These are phyloP conservation scores for Synergus umbraculus DNA, from an alignment of 2,888 invertebrate species.

Conservation along the genomic window DNA sequence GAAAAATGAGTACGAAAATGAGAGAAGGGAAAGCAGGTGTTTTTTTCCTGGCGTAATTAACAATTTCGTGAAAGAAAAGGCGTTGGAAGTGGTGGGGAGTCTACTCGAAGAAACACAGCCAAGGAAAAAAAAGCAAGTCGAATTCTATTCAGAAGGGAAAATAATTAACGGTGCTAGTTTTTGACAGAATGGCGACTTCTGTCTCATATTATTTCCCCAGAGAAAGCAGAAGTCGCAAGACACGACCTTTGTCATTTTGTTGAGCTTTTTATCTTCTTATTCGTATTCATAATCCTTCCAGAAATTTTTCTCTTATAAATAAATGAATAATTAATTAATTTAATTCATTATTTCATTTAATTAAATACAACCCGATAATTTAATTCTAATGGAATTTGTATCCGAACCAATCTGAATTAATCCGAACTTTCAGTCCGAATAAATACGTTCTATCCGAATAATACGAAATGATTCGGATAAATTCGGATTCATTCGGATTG, in stretches of 20 bases:
- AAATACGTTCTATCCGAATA: no score
- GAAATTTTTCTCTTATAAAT: no score
- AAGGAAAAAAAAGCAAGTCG: background rate
- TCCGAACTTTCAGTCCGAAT: no score
- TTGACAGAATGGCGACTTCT: background rate
- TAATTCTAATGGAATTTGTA: no score
- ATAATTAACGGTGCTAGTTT: slow-evolving; percentile 21
- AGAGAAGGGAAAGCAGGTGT: slow-evolving; percentile 10
- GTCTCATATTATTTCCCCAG: background rate
- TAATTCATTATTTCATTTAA: no score
- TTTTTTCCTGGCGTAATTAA: slow-evolving; percentile 24
- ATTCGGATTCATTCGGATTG: no score
- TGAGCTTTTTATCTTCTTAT: background rate
- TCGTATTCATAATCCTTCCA: background rate
- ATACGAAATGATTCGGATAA: no score
- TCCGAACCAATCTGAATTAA: no score
- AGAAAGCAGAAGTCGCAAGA: background rate
- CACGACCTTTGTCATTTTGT: background rate
- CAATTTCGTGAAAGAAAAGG: slow-evolving; percentile 25
- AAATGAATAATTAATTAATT: background rate
- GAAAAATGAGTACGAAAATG: background rate
- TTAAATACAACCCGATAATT: no score
- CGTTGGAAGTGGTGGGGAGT: background rate
- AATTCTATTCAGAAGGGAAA: background rate
- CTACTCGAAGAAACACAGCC: background rate